Conservation (phyloP, 2,888 invertebrate species). For the Drosophila colorata region DNA sequence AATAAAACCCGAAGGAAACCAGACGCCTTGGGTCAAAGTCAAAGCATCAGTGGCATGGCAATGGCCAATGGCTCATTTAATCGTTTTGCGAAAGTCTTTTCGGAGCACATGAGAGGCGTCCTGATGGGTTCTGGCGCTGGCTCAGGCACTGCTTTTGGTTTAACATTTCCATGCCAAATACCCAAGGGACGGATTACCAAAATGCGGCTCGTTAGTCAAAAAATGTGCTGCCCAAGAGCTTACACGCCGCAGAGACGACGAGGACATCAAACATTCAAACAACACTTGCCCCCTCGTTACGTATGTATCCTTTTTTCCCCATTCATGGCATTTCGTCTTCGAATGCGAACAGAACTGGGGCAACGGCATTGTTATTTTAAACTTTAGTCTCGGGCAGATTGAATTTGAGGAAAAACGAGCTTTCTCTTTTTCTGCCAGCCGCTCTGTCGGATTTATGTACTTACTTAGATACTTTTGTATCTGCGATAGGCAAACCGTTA, state of each 20-base stretch:
- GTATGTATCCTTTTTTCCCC: neutral
- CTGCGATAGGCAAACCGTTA: conserved; percentile 21
- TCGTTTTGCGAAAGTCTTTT: conserved; percentile 72
- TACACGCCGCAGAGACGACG: conserved; percentile 59
- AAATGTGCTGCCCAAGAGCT: conserved; percentile 73
- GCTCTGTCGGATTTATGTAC: conserved; percentile 27
- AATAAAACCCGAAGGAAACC: conserved; percentile 30
- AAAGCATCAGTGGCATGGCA: conserved; percentile 56
- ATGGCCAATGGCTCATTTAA: conserved; percentile 77
- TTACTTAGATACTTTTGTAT: conserved; percentile 38
- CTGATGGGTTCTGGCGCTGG: neutral
- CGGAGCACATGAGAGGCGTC: conserved; percentile 28
- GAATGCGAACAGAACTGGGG: neutral
- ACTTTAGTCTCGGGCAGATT: conserved; percentile 66
- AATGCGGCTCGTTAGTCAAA: conserved; percentile 79
- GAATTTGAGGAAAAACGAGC: conserved; percentile 41
- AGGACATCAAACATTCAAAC: conserved; percentile 64
- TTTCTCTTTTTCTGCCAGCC: neutral
- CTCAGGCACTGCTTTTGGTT: conserved; percentile 33
- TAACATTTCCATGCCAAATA: conserved; percentile 56
- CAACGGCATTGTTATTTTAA: conserved; percentile 63
- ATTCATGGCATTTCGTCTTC: conserved; percentile 5
- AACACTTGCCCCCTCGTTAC: conserved; percentile 43
- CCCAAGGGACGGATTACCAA: conserved; percentile 77
- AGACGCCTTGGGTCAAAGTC: conserved; percentile 58